A percentile compares a stretch with the other conserved stretches of the same genome.
Conservation (phyloP, 1,140 invertebrate species). For the Solenopsis invicta region DNA sequence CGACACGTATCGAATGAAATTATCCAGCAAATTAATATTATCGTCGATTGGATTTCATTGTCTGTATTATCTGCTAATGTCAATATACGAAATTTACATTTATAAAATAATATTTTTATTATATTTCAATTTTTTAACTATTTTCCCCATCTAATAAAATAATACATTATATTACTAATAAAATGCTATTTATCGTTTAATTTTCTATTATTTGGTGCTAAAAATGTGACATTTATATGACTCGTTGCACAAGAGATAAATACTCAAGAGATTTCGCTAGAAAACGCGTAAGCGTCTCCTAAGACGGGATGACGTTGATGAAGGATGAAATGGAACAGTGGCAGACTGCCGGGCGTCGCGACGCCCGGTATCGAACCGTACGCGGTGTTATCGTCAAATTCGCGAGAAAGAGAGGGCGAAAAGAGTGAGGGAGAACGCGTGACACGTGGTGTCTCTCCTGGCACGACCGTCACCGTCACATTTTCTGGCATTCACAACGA, state of each 20-base stretch:
- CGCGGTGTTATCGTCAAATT: constrained; percentile 75
- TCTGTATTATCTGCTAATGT: constrained; percentile 39
- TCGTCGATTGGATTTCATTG: constrained; percentile 14
- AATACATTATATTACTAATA: background rate
- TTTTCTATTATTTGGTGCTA: constrained; percentile 37
- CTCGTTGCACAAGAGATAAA: background rate
- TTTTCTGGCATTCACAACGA: constrained; percentile 35
- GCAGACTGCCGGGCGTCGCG: constrained; percentile 85
- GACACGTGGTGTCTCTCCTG: constrained; percentile 52
- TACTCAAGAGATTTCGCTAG: background rate
- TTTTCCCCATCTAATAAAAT: background rate
- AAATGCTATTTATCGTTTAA: constrained; percentile 7
- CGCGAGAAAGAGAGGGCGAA: constrained; percentile 23
- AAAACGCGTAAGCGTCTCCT: constrained; percentile 45
- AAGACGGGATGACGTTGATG: constrained; percentile 66
- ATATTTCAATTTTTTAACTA: background rate
- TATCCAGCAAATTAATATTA: constrained; percentile 69
- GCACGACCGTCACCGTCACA: constrained; percentile 34
- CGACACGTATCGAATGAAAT: constrained; percentile 75
- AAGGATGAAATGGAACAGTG: constrained; percentile 78
- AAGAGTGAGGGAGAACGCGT: constrained; percentile 37
- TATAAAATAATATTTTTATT: constrained; percentile 31
- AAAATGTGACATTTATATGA: constrained; percentile 47
- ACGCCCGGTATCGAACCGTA: constrained; percentile 81
- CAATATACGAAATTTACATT: constrained; percentile 24